phyloP scores from a whole-genome alignment of 2,888 invertebrate species.

The Sialis lutaria region DNA sequence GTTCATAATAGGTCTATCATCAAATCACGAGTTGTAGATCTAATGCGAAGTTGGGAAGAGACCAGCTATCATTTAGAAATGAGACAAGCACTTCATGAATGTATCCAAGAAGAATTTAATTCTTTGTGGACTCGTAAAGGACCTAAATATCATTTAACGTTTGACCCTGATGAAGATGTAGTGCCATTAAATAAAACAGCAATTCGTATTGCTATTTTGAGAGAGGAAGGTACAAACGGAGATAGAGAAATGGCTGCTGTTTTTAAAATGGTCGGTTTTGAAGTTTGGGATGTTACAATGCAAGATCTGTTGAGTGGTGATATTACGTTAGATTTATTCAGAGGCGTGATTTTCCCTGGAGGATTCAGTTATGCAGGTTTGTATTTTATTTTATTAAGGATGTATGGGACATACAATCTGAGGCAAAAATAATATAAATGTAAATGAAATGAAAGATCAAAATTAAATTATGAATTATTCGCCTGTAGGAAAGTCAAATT shows the following conservation, averaged over 20 bases:
- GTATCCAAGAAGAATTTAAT: constrained; percentile 63
- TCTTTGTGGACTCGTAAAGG: constrained; percentile 47
- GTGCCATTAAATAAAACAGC: constrained; percentile 23
- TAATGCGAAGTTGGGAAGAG: constrained; percentile 86
- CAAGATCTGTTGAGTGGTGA: constrained; percentile 62
- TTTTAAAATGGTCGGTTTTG: constrained; percentile 70
- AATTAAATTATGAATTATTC: too few relatives aligned
- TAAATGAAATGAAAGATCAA: neutral
- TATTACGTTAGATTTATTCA: constrained; percentile 60
- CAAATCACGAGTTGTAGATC: constrained; percentile 39
- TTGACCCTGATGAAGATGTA: constrained; percentile 42
- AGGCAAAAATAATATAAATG: neutral
- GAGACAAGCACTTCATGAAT: constrained; percentile 63
- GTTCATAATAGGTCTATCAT: constrained; percentile 42
- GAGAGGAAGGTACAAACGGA: constrained; percentile 95
- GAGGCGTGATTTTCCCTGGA: constrained; percentile 86
- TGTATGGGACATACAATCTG: too few relatives aligned
- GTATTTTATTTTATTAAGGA: constrained; percentile 6
- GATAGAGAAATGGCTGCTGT: constrained; percentile 95
- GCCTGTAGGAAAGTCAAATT: too few relatives aligned
- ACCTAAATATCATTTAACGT: constrained; percentile 55
- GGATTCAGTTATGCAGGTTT: constrained; percentile 97
- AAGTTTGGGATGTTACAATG: constrained; percentile 91
- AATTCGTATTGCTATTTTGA: constrained; percentile 70
- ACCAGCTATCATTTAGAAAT: constrained; percentile 83